phyloP scores from a whole-genome alignment of 2,113 vertebrate species.

The Eupsittula cactorum region DNA sequence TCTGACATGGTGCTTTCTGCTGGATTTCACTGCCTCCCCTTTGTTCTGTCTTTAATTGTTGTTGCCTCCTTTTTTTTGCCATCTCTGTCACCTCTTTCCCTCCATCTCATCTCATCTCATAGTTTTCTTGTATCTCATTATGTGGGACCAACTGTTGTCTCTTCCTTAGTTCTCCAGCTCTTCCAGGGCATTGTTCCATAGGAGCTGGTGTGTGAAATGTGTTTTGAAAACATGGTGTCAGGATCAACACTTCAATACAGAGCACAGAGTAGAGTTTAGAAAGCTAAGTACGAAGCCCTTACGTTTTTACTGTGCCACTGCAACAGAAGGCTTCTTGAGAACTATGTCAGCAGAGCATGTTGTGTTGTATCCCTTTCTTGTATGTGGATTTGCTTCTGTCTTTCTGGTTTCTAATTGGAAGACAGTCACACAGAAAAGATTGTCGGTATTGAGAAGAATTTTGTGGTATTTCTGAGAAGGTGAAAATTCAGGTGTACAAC shows the following conservation, averaged over 20 bases:
- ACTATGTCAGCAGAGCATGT: fast-evolving
- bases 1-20: neutral
- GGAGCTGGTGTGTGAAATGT: neutral
- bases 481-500: neutral
- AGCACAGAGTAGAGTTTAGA: neutral
- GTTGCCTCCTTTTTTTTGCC: neutral
- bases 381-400: neutral
- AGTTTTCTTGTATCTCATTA: neutral
- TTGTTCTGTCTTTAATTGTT: neutral
- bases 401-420: neutral
- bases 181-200: neutral
- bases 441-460: neutral
- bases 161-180: neutral
- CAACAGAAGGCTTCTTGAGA: neutral
- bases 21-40: neutral
- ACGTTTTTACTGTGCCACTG: neutral
- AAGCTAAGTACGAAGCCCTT: neutral
- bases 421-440: neutral
- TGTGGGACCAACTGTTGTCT: neutral
- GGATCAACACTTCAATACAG: neutral
- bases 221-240: neutral
- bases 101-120: neutral
- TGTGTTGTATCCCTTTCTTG: neutral
- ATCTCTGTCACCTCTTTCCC: neutral
- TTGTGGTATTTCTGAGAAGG: neutral